A percentile compares a stretch with the other conserved stretches of the same genome.
Evolutionary conservation across 2,113 vertebrate species (phyloP).

Genomic region (Brachypodius melanocephalos): DNA sequence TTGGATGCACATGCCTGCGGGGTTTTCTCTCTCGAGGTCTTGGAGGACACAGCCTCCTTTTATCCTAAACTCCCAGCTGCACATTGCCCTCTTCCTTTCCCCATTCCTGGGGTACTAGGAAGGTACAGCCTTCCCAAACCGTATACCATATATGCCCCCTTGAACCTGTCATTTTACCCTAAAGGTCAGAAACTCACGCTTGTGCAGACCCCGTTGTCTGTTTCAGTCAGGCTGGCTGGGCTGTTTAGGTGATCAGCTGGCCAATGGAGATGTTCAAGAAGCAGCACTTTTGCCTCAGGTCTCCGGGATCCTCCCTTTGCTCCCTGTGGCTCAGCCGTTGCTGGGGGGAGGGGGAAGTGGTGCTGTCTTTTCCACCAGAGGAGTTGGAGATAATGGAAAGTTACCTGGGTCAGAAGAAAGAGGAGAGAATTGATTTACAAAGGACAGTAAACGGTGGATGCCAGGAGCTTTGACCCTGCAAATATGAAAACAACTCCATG

Average conservation of each 20-base stretch:
- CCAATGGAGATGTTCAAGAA: neutral
- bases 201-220: neutral
- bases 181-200: no score
- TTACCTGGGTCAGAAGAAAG: neutral
- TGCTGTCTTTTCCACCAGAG: no score
- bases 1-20: fast-evolving
- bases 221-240: neutral
- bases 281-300: neutral
- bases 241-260: neutral
- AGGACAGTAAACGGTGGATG: neutral
- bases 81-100: neutral
- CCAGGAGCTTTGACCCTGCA: neutral
- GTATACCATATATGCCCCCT: neutral
- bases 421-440: neutral
- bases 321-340: no score
- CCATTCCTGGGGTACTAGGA: neutral
- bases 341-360: no score
- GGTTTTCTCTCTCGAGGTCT: neutral
- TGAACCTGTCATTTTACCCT: neutral
- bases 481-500: neutral
- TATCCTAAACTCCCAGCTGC: neutral
- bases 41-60: neutral
- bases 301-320: neutral
- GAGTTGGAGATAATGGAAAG: neutral
- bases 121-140: neutral